Base-by-base conservation (phyloP, 2,888 invertebrate genomes). In the Drosophila pullipes region DNA sequence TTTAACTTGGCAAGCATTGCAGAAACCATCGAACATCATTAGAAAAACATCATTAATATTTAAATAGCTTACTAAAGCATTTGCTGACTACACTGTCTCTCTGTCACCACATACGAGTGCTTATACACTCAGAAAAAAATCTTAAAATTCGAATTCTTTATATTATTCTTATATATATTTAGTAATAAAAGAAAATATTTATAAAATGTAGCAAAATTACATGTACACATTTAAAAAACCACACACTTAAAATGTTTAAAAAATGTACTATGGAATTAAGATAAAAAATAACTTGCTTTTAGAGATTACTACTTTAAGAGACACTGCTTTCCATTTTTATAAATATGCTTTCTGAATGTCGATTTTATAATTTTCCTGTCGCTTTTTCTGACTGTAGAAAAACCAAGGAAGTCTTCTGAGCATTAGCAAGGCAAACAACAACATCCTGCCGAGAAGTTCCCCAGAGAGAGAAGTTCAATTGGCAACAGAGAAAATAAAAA, bases 61-160 rank as follows among this genome's bases (percentile, higher is more conserved):
- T 90, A 85, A 92, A 90, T 78, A 85, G 90, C 90, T 91, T 91
- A 90, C 86, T 86, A 90, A 90, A 88, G 92, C 83, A 59, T 81
- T 76, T 76, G 37, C 52, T 60, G 37, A 52, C 47, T 47, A 22
- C 47, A 22, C 28, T 11, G 37, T 10, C n/a, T 22, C n/a, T 4
- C 22, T 50, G 44, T 13, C 59, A 35, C 6, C 37, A 30, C 30
- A 35, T 30, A 28, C n/a, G 30, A n/a, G 30, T 52, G 6, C 6
- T 18, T 11, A n/a, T 47, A 47, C 47, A 47, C 47, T 47, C 47
- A 25, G 9, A 44, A 47, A 9, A n/a, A 10, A 28, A 28, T 28
- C 25, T 28, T 22, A 2, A 41, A 0, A 11, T n/a, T 4, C 22
- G 7, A 47, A 9, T 47, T 25, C 4, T 16, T 22, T 22, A 22